Percentiles rank a stretch among this genome's conserved stretches.
Conservation (phyloP, 2,888 invertebrate genomes). For the Cordilura impudica region DNA sequence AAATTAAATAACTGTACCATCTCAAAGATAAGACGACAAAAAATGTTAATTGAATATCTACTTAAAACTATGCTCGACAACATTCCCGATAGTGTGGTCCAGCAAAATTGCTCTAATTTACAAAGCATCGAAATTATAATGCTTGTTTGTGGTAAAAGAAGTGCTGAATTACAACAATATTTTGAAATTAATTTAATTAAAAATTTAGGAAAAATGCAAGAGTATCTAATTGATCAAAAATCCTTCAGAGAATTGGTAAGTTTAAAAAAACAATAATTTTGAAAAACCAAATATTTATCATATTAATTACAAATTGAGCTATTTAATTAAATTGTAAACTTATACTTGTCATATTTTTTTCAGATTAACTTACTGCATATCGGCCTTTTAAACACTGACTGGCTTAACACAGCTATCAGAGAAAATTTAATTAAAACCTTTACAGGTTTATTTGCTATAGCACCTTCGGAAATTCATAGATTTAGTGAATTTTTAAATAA, state of each 20-base stretch:
- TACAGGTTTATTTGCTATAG: not conserved
- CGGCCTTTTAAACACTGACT: not conserved
- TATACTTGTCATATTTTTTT: conserved; percentile 5
- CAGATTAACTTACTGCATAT: conserved; percentile 47
- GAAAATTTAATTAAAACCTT: conserved; percentile 18
- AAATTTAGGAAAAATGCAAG: conserved; percentile 25
- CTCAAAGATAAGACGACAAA: not conserved
- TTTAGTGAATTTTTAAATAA: conserved; percentile 27
- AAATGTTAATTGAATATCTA: conserved; percentile 16
- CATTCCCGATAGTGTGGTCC: not conserved
- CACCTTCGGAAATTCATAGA: not conserved
- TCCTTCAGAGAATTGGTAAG: conserved; percentile 36
- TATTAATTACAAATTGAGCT: too few relatives aligned
- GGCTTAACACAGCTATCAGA: conserved; percentile 1
- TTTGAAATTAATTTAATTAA: conserved; percentile 23
- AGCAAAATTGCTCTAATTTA: not conserved
- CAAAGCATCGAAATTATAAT: conserved; percentile 29
- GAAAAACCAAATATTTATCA: too few relatives aligned
- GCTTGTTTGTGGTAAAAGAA: conserved; percentile 11
- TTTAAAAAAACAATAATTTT: not conserved
- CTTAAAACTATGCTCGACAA: not conserved
- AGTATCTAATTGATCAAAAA: not conserved
- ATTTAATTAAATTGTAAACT: not conserved
- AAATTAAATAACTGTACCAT: conserved; percentile 18
- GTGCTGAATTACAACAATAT: not conserved